Conservation (phyloP, 2,113 vertebrate species). For the Microtus ochrogaster region DNA sequence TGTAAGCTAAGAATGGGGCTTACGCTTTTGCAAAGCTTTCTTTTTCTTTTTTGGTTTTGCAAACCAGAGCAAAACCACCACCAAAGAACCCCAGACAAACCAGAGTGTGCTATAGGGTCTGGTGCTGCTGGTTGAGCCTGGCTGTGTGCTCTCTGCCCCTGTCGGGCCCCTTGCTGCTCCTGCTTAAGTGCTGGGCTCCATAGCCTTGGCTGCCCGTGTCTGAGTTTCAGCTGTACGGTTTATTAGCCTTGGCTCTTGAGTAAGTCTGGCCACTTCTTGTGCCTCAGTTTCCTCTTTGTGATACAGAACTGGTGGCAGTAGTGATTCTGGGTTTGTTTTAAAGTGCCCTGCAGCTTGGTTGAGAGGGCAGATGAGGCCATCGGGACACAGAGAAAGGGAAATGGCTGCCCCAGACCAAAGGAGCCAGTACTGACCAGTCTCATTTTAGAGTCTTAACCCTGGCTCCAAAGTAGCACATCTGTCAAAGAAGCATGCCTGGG, state of each 20-base stretch:
- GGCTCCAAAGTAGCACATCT: rapidly evolving
- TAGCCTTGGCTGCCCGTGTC: not conserved
- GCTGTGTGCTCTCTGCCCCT: not conserved
- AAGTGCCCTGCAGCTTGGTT: not conserved
- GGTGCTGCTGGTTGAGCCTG: not conserved
- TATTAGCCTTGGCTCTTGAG: not conserved
- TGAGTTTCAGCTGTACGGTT: not conserved
- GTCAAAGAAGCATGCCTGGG: not conserved
- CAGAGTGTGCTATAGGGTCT: not conserved
- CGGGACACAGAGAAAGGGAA: not conserved
- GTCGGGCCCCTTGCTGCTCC: not conserved
- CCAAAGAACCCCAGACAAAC: no score
- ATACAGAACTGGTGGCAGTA: not conserved
- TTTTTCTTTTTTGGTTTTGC: no score
- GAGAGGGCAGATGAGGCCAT: not conserved
- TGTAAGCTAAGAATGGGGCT: not conserved
- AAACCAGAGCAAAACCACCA: not conserved
- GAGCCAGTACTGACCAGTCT: no score
- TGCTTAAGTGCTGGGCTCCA: not conserved
- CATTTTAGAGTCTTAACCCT: not conserved
- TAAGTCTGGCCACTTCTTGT: not conserved
- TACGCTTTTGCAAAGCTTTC: not conserved
- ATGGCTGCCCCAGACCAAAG: not conserved
- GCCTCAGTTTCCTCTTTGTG: not conserved
- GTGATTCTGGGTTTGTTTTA: not conserved